Conservation (phyloP, 1,140 invertebrate genomes). For the Popillia japonica region DNA sequence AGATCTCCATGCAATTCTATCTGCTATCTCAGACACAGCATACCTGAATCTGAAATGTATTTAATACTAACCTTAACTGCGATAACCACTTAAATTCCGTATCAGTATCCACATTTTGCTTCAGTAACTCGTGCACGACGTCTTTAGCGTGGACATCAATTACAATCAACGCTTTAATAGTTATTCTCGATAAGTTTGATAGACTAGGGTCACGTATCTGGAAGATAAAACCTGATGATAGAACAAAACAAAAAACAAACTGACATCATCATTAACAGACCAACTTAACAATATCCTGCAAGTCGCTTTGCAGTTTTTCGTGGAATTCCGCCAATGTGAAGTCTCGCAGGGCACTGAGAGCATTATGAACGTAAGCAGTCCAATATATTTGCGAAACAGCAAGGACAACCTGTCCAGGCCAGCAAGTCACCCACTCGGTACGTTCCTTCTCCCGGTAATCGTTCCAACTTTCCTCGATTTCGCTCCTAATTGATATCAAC, state of each 20-base stretch:
- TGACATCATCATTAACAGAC: conserved; percentile 56
- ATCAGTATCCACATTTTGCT: conserved; percentile 73
- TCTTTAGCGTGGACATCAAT: conserved; percentile 93
- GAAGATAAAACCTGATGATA: too few relatives aligned
- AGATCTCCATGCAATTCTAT: too few relatives aligned
- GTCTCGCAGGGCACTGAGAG: conserved; percentile 67
- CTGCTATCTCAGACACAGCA: too few relatives aligned
- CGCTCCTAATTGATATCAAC: conserved; percentile 72
- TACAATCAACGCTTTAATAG: conserved; percentile 86
- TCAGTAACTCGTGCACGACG: conserved; percentile 78
- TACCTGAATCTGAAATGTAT: too few relatives aligned
- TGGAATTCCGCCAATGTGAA: conserved; percentile 65
- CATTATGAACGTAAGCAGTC: conserved; percentile 81
- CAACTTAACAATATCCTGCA: conserved; percentile 74
- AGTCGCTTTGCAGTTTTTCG: conserved; percentile 59
- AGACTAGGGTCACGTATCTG: conserved; percentile 60
- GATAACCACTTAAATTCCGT: conserved; percentile 92
- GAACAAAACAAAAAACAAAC: too few relatives aligned
- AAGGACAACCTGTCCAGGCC: conserved; percentile 90
- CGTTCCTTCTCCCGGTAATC: conserved; percentile 72
- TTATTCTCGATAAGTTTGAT: conserved; percentile 74
- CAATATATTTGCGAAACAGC: conserved; percentile 90
- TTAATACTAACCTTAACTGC: conserved; percentile 82
- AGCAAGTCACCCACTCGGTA: conserved; percentile 79
- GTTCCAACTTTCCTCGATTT: conserved; percentile 65